These are phyloP conservation scores for Lucilia sericata DNA, from an alignment of 1,140 invertebrate genomes.

Conservation along the genomic window DNA sequence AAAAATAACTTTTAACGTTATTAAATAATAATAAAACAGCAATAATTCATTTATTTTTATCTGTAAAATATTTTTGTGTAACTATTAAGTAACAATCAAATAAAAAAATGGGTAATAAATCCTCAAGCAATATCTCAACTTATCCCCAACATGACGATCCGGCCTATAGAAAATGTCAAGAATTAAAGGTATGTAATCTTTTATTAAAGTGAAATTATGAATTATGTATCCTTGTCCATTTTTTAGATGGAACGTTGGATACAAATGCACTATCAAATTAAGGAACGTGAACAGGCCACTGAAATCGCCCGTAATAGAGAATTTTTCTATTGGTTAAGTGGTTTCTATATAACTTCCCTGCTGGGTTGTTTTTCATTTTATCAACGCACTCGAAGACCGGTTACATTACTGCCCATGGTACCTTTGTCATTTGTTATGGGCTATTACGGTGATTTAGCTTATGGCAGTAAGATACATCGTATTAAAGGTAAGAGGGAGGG, in stretches of 20 bases:
- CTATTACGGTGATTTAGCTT: conserved; percentile 82
- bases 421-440: conserved; percentile 78
- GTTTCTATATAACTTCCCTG: conserved; percentile 74
- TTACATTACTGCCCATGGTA: conserved; percentile 74
- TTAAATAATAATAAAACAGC: neutral
- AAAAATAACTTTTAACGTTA: neutral
- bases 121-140: conserved; percentile 44
- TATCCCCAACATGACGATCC: conserved; percentile 61
- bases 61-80: neutral
- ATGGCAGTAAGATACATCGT: conserved; percentile 81
- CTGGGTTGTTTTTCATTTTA: conserved; percentile 68
- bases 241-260: conserved; percentile 79
- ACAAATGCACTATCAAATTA: conserved; percentile 83
- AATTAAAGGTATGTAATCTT: conserved; percentile 55
- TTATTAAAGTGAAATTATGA: neutral
- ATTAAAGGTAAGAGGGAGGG: conserved; percentile 77
- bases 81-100: neutral
- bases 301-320: conserved; percentile 79
- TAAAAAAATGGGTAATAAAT: conserved; percentile 40
- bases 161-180: conserved; percentile 61
- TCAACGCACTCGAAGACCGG: conserved; percentile 72
- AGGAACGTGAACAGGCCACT: conserved; percentile 79
- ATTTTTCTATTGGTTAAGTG: conserved; percentile 78
- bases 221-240: conserved; percentile 6
- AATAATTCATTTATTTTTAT: neutral